These are phyloP conservation scores for Arvicanthis niloticus DNA, from an alignment of 2,113 vertebrate species.

Conservation along the genomic window DNA sequence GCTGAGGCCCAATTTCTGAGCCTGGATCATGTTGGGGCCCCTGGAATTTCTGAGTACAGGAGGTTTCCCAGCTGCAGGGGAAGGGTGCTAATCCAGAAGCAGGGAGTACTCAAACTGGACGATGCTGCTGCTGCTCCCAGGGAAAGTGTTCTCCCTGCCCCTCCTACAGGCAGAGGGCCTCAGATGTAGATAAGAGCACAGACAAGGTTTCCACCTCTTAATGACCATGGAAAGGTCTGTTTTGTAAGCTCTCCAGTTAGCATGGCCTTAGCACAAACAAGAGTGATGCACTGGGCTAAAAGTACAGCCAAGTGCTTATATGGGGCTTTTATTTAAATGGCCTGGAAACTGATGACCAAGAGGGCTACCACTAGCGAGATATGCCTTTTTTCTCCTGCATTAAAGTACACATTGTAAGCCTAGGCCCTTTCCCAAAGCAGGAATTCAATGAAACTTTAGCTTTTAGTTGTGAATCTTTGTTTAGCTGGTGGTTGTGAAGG, in stretches of 20 bases:
- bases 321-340: not conserved
- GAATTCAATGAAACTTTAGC: no score
- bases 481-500: not conserved
- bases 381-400: fast-evolving
- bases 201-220: not conserved
- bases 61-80: constrained; percentile 47
- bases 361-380: not conserved
- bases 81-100: not conserved
- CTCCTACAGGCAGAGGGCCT: not conserved
- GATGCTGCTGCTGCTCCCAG: not conserved
- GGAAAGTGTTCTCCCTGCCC: no score
- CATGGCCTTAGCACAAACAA: not conserved
- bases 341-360: not conserved
- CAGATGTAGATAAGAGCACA: not conserved
- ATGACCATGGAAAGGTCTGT: not conserved
- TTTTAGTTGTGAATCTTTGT: not conserved
- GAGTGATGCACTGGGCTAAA: not conserved
- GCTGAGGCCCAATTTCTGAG: constrained; percentile 31
- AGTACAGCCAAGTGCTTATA: fast-evolving
- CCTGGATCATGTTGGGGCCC: not conserved
- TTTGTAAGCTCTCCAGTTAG: not conserved
- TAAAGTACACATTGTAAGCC: not conserved
- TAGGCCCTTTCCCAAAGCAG: not conserved
- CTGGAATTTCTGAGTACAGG: constrained; percentile 24
- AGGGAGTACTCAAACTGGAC: fast-evolving